Evolutionary conservation across 2,113 vertebrate genomes (phyloP), one percentile per base, ranked within the genome.

Genomic region (Podiceps cristatus): DNA sequence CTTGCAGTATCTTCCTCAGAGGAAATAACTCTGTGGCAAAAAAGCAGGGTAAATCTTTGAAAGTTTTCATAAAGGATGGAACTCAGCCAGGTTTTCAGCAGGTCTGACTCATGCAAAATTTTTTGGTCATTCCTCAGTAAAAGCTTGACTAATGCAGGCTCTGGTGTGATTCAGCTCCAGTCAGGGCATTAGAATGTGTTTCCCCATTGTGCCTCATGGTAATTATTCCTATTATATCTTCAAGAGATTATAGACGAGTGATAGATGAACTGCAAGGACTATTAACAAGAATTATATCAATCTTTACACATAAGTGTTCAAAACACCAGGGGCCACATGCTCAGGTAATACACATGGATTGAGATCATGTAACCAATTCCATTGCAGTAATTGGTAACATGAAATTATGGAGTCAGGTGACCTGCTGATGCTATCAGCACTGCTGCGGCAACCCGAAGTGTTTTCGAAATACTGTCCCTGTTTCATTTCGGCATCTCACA

Each of bases 191-290:
- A 93, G 83, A 76, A 63, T 71, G 82, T 1, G 0, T 82, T 92
- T 96, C 94, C 88, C 88, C 89, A 93, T 97, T 98, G 96, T 97
- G 89, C 82, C 69, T 95, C n/a, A 93, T 62, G 59, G 55, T 93
- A 98, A 97, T 96, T 96, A 96, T 95, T 96, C 92, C 94, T 95
- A 93, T 96, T 95, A 93, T 84, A 93, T 76, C 93, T 96, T 93
- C 75, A 80, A 75, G 81, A 95, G 86, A 84, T 87, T 93, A 91
- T 84, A 91, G 88, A 88, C 95, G 87, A 92, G 77, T 56, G 25
- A 96, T 95, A 91, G 93, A 96, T 94, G 91, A 94, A 94, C 79
- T 86, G 77, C 71, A 96, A 87, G 74, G 66, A 88, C 79, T 91
- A 88, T 93, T 97, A 97, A 83, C 80, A 84, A 94, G 86, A 95